Percentiles rank a stretch among this genome's conserved stretches.
phyloP scores from a whole-genome alignment of 1,140 invertebrate genomes.

The Euura lappo region DNA sequence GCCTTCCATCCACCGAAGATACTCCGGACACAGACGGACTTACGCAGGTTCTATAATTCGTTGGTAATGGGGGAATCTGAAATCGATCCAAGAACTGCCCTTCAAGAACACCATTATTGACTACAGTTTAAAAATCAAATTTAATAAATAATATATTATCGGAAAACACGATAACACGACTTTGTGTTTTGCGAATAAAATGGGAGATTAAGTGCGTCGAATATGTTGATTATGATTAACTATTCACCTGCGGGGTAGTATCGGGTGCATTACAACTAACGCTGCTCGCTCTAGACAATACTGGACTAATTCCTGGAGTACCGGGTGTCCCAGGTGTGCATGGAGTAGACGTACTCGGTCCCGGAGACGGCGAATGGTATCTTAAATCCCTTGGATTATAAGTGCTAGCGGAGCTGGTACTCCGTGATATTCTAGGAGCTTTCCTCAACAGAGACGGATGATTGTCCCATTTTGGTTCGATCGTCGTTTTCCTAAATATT shows the following conservation, averaged over 20 bases:
- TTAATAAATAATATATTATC: neutral
- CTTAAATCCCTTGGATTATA: constrained; percentile 53
- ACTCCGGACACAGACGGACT: constrained; percentile 32
- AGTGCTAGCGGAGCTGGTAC: constrained; percentile 51
- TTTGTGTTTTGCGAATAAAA: too few relatives aligned
- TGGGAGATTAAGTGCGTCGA: neutral
- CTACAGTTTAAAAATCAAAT: neutral
- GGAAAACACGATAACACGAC: neutral
- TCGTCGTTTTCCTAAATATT: constrained; percentile 44
- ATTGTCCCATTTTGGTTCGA: constrained; percentile 57
- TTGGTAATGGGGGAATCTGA: constrained; percentile 58
- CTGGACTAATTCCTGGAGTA: constrained; percentile 54
- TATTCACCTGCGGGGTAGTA: constrained; percentile 52
- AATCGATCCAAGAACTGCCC: constrained; percentile 23
- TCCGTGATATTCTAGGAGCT: constrained; percentile 50
- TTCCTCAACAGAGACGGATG: constrained; percentile 52
- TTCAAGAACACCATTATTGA: neutral
- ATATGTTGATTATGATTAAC: neutral
- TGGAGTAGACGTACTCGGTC: constrained; percentile 50
- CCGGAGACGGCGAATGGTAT: constrained; percentile 50
- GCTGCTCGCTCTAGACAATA: constrained; percentile 51
- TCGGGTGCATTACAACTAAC: constrained; percentile 51
- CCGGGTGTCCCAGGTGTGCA: constrained; percentile 55
- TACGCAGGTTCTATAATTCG: constrained; percentile 51
- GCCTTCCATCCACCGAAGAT: constrained; percentile 42